Evolutionary conservation across 2,113 vertebrate genomes (phyloP), one percentile per base, ranked within the genome.

Genomic region (Spheniscus mendiculus): DNA sequence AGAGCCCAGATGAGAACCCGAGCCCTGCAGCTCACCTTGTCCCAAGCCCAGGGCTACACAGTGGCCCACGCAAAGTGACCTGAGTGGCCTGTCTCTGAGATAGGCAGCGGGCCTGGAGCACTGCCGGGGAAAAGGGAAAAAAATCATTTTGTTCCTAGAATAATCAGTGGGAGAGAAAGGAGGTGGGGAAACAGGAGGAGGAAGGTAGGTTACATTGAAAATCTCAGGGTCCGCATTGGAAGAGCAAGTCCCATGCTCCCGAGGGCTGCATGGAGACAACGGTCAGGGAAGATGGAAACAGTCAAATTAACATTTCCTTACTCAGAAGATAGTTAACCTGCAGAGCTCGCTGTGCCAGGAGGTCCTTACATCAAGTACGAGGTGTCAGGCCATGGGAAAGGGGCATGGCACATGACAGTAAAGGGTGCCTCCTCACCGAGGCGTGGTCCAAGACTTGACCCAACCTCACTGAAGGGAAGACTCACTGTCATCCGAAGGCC

Each of bases 1-100:
- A 82, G 66, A 88, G 9, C 27, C 26, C 34, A 2, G 5, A 45
- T 2, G 11, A 74, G 53, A 87, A 12, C 7, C 22, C 0, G 2
- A 65, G n/a, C 36, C 34, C 59, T 34, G 27, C 50, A 22, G 38
- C 25, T 67, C 34, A 20, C 21, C 50, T 73, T 3, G 1, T 30
- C 18, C 56, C 34, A 36, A 53, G 22, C 6, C 45, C n/a, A 21
- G 30, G 10, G 58, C 47, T 65, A 21, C 15, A 6, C 2, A 2
- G 16, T 21, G 47, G 11, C 14, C 53, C 27, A 7, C 1, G 2
- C 1, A 0, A n/a, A n/a, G 5, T 11, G 17, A 56, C 23, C 10
- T 29, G n/a, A 8, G 44, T 4, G 36, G 9, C 9, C 42, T 34
- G 11, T 18, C 44, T 32, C 29, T 36, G 4, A 44, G 38, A 26